These are phyloP conservation scores for Pollachius pollachius DNA, from an alignment of 2,113 vertebrate species.

Conservation along the genomic window DNA sequence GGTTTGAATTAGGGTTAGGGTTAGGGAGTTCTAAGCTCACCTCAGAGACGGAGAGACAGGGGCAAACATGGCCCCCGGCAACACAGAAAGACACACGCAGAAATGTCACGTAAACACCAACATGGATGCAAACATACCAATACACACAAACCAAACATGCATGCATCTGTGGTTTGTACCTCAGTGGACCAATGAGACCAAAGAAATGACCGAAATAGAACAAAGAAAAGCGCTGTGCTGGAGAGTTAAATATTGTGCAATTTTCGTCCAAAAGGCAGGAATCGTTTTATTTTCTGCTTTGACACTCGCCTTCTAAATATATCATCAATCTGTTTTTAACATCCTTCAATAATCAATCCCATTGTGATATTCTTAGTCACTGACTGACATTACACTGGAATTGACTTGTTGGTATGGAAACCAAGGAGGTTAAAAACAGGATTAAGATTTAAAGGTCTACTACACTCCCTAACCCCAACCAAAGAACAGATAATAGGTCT, in stretches of 20 bases:
- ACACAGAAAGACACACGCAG: background rate
- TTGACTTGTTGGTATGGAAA: too few relatives aligned
- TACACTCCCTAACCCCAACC: too few relatives aligned
- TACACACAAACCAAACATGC: background rate
- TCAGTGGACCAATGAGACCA: background rate
- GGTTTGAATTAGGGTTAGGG: too few relatives aligned
- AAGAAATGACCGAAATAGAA: background rate
- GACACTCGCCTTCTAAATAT: background rate
- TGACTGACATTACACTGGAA: too few relatives aligned
- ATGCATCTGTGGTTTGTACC: background rate
- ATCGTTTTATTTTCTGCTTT: background rate
- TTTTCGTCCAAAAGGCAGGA: background rate
- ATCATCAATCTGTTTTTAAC: background rate
- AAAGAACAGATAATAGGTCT: too few relatives aligned
- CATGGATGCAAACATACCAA: background rate
- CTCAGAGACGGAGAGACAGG: background rate
- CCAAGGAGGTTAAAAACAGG: too few relatives aligned
- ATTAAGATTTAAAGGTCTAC: too few relatives aligned
- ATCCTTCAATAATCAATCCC: background rate
- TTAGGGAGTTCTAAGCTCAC: too few relatives aligned
- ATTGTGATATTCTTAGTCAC: too few relatives aligned
- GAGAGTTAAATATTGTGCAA: slow-evolving; percentile 15
- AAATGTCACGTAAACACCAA: too few relatives aligned
- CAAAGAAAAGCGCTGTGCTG: background rate
- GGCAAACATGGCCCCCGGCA: slow-evolving; percentile 4